These are phyloP conservation scores for Acanthis flammea DNA, from an alignment of 2,797 vertebrate species.

Conservation along the genomic window DNA sequence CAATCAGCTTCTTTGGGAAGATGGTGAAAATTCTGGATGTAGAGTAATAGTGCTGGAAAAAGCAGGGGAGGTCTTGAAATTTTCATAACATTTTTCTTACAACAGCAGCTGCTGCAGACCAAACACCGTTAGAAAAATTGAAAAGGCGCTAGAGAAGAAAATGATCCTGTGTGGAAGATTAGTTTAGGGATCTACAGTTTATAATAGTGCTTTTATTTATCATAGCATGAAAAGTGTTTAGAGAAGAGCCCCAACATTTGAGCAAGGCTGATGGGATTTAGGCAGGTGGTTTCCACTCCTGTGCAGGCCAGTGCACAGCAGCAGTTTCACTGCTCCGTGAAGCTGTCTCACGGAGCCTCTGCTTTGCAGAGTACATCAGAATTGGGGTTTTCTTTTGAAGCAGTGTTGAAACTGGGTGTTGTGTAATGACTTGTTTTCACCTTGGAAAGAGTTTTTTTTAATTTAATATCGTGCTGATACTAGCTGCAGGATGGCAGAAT, in stretches of 20 bases:
- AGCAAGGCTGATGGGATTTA: neutral
- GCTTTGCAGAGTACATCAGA: neutral
- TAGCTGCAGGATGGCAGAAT: neutral
- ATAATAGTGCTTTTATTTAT: neutral
- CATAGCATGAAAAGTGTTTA: neutral
- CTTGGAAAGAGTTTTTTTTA: neutral
- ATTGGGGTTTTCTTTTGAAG: neutral
- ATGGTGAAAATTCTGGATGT: neutral
- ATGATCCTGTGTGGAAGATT: neutral
- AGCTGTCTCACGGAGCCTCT: neutral
- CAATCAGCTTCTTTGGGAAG: neutral
- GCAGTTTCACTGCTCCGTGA: neutral
- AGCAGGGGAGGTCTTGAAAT: neutral
- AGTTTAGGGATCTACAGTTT: neutral
- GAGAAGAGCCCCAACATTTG: neutral
- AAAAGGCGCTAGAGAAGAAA: neutral
- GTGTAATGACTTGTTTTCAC: neutral
- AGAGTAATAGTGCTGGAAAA: neutral
- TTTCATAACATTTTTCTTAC: neutral
- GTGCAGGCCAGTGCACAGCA: neutral
- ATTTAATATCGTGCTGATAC: neutral
- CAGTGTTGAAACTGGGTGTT: neutral
- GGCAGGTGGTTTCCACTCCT: rapidly evolving
- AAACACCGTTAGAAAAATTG: neutral
- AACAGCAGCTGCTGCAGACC: neutral